phyloP scores from a whole-genome alignment of 1,140 invertebrate species.

The Drosophila ercepeae region DNA sequence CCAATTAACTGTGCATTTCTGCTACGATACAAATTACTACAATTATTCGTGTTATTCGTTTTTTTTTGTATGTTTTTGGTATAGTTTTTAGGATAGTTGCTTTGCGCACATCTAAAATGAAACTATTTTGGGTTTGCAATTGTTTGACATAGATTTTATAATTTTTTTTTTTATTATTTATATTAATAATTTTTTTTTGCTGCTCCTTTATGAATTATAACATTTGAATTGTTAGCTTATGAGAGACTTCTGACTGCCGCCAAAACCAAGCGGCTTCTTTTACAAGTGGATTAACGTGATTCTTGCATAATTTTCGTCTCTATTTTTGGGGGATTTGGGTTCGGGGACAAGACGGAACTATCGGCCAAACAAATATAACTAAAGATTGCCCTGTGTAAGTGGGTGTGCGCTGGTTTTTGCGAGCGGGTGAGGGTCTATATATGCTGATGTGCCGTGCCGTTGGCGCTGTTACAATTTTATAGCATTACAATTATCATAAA shows the following conservation, averaged over 20 bases:
- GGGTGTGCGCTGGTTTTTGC: conserved; percentile 29
- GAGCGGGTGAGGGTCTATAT: conserved; percentile 25
- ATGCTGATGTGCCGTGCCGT: conserved; percentile 25
- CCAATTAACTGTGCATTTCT: conserved; percentile 22
- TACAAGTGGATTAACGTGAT: conserved; percentile 26
- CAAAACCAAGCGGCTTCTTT: conserved; percentile 8
- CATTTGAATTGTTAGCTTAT: conserved; percentile 68
- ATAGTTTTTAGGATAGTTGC: conserved; percentile 22
- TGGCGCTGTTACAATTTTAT: conserved; percentile 77
- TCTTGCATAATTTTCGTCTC: conserved; percentile 31
- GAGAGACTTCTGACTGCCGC: conserved; percentile 55
- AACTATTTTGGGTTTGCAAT: conserved; percentile 43
- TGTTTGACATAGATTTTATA: conserved; percentile 42
- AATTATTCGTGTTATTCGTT: conserved; percentile 22
- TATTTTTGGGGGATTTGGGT: conserved; percentile 10
- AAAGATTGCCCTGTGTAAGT: conserved; percentile 48
- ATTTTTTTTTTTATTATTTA: conserved; percentile 48
- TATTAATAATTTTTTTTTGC: conserved; percentile 53
- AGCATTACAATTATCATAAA: conserved; percentile 76
- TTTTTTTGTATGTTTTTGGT: conserved; percentile 19
- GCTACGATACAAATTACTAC: conserved; percentile 42
- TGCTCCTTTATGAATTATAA: conserved; percentile 70
- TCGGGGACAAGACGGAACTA: conserved; percentile 12
- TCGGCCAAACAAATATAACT: conserved; percentile 48
- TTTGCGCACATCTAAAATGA: conserved; percentile 52